A percentile compares a stretch with the other conserved stretches of the same genome.
Evolutionary conservation across 2,888 invertebrate genomes (phyloP).

Genomic region (Brenthis hecate): DNA sequence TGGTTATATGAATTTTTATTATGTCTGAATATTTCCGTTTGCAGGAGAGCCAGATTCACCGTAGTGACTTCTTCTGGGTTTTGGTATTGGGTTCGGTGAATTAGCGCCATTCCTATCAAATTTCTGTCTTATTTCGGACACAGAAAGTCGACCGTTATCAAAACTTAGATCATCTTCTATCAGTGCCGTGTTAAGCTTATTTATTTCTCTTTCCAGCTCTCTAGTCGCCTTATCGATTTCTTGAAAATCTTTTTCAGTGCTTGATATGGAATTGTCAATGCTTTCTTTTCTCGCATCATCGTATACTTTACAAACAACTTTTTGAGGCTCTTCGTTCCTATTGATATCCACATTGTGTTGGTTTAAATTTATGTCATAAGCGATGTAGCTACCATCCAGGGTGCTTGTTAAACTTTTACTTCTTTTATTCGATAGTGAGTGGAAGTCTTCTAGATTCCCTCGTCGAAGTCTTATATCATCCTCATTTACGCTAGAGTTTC

Average conservation of each 20-base stretch:
- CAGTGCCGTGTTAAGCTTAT: slow-evolving; percentile 74
- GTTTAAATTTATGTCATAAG: slow-evolving; percentile 71
- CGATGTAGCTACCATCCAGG: slow-evolving; percentile 57
- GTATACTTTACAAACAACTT: slow-evolving; percentile 72
- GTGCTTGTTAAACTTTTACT: slow-evolving; percentile 73
- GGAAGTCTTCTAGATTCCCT: slow-evolving; percentile 74
- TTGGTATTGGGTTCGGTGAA: slow-evolving; percentile 82
- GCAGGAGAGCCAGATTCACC: slow-evolving; percentile 61
- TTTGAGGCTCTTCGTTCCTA: slow-evolving; percentile 67
- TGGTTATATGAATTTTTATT: neutral
- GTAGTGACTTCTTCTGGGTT: slow-evolving; percentile 80
- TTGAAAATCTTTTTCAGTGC: slow-evolving; percentile 74
- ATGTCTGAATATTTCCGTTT: slow-evolving; percentile 43
- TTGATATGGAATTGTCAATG: slow-evolving; percentile 68
- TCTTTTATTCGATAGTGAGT: slow-evolving; percentile 64
- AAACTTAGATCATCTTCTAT: slow-evolving; percentile 65
- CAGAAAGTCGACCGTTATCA: slow-evolving; percentile 60
- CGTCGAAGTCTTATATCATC: slow-evolving; percentile 70
- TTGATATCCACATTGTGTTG: slow-evolving; percentile 61
- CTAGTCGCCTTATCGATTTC: slow-evolving; percentile 75
- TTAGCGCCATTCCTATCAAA: slow-evolving; percentile 77
- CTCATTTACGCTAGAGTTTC: slow-evolving; percentile 76
- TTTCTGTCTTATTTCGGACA: slow-evolving; percentile 76
- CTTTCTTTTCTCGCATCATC: slow-evolving; percentile 65
- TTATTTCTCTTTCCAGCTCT: slow-evolving; percentile 74